Evolutionary conservation across 1,140 invertebrate genomes (phyloP).

Genomic region (Archivesica marissinica): DNA sequence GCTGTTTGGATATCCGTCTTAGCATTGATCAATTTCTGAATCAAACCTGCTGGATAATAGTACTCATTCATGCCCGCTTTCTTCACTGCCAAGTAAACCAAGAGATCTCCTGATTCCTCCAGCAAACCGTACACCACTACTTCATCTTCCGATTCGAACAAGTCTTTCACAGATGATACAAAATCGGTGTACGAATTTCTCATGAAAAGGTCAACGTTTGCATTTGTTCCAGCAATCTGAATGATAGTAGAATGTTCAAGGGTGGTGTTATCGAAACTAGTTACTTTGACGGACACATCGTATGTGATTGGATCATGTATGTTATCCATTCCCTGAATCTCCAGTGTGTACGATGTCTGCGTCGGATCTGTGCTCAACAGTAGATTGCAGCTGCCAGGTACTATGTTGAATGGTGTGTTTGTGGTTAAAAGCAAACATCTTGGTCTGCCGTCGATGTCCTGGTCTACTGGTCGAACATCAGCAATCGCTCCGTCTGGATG

Average conservation of each 20-base stretch:
- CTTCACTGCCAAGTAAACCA: slow-evolving; percentile 58
- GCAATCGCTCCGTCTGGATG: slow-evolving; percentile 91
- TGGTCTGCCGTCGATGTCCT: slow-evolving; percentile 94
- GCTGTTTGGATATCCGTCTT: slow-evolving; percentile 56
- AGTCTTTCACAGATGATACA: slow-evolving; percentile 17
- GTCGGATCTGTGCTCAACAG: slow-evolving; percentile 83
- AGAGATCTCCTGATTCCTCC: slow-evolving; percentile 1
- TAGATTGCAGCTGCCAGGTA: slow-evolving; percentile 90
- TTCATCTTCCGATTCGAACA: slow-evolving; percentile 41
- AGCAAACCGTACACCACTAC: slow-evolving; percentile 57
- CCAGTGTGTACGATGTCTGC: slow-evolving; percentile 86
- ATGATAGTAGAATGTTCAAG: slow-evolving; percentile 90
- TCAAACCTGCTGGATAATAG: neutral
- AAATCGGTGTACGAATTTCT: slow-evolving; percentile 49
- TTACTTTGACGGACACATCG: slow-evolving; percentile 92
- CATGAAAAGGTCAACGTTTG: slow-evolving; percentile 57
- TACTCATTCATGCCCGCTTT: slow-evolving; percentile 33
- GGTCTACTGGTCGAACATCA: slow-evolving; percentile 95
- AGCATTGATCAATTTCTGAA: neutral
- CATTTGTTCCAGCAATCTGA: slow-evolving; percentile 34
- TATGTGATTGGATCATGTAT: slow-evolving; percentile 91
- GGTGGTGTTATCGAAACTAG: slow-evolving; percentile 91
- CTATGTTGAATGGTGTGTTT: slow-evolving; percentile 88
- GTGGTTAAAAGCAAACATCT: slow-evolving; percentile 87
- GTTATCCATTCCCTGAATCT: slow-evolving; percentile 94